Evolutionary conservation across 1,140 invertebrate genomes (phyloP).

Genomic region (Papilio dardanus): DNA sequence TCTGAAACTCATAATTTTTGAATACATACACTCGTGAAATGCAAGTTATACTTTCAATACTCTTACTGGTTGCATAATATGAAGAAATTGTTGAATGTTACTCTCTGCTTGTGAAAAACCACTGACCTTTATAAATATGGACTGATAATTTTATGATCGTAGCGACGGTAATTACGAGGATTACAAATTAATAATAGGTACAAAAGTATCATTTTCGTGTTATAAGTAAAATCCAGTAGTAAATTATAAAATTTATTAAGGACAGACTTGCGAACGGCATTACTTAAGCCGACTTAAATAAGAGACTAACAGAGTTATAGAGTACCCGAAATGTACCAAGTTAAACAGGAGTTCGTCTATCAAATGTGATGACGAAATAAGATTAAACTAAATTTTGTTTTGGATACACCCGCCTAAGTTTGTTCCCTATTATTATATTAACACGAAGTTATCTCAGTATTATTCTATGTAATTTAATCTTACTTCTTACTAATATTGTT

Average conservation of each 20-base stretch:
- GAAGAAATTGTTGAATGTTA: background rate
- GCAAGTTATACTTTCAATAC: conserved; percentile 13
- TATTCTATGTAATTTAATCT: background rate
- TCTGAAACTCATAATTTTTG: conserved; percentile 17
- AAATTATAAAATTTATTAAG: background rate
- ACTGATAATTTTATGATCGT: no score
- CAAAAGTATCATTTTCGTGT: background rate
- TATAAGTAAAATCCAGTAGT: background rate
- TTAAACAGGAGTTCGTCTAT: conserved; percentile 22
- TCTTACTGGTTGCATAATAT: background rate
- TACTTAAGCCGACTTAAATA: conserved; percentile 10
- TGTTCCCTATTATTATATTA: background rate
- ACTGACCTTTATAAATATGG: no score
- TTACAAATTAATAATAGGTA: background rate
- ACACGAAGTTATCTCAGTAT: background rate
- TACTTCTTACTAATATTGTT: background rate
- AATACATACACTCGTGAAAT: conserved; percentile 14
- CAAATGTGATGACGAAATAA: conserved; percentile 23
- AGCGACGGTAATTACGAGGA: no score
- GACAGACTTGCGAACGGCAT: background rate
- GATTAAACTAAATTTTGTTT: conserved; percentile 26
- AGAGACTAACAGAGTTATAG: conserved; percentile 13
- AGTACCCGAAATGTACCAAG: conserved; percentile 11
- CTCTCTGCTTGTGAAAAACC: no score
- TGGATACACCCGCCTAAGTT: conserved; percentile 6